Conservation (phyloP, 2,888 invertebrate genomes). For the Luperina nickerlii region DNA sequence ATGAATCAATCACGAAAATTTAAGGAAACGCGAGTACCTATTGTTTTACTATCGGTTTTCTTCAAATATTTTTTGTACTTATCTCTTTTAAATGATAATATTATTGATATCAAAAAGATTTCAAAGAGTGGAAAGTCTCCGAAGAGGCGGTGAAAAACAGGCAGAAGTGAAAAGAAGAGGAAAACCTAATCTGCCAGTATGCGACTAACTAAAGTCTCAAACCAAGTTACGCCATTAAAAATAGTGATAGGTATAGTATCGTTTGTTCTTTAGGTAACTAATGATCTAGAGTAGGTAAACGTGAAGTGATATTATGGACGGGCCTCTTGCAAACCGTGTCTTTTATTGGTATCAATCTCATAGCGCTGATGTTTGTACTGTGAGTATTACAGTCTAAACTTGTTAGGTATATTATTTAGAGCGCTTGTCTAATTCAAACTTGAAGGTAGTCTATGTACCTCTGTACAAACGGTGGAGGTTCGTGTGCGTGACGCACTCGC, state of each 20-base stretch:
- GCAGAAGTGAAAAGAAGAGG: not conserved
- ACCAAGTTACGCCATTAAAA: not conserved
- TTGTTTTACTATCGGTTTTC: not conserved
- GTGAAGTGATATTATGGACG: not conserved
- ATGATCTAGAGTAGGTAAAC: not conserved
- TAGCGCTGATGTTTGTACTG: not conserved
- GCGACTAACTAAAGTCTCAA: no score
- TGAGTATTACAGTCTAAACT: not conserved
- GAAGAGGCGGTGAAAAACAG: not conserved
- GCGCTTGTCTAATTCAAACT: conserved; percentile 45
- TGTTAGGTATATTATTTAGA: conserved; percentile 2
- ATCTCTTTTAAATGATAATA: not conserved
- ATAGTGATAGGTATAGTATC: not conserved
- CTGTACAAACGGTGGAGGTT: conserved; percentile 63
- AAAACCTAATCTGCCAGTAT: not conserved
- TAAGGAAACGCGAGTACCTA: not conserved
- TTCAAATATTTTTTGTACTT: not conserved
- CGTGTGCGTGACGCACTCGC: conserved; percentile 68
- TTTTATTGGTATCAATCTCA: conserved; percentile 16
- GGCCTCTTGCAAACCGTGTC: not conserved
- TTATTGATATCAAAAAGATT: not conserved
- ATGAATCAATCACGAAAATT: not conserved
- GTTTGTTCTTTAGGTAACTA: not conserved
- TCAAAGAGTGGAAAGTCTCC: not conserved
- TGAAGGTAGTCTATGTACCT: conserved; percentile 39